Evolutionary conservation across 2,888 invertebrate species (phyloP).

Genomic region (Acronicta leporina): DNA sequence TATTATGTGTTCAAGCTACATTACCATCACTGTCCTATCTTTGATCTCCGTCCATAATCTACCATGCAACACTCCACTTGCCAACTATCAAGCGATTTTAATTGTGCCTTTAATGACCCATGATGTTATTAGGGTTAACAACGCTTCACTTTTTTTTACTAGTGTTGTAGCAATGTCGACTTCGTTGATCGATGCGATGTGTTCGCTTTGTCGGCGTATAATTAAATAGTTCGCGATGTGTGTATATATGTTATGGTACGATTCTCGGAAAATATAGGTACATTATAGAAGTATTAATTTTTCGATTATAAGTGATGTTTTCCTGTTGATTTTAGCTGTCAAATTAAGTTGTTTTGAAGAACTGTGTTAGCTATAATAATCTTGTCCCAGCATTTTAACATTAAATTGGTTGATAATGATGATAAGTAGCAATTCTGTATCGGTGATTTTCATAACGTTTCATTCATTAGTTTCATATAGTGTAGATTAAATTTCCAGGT

Average conservation of each 20-base stretch:
- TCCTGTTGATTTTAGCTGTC: constrained; percentile 28
- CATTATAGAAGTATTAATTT: constrained; percentile 36
- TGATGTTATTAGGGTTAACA: constrained; percentile 64
- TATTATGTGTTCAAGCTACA: constrained; percentile 41
- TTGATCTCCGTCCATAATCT: constrained; percentile 45
- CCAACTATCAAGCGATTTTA: constrained; percentile 56
- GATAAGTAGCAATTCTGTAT: too few species aligned
- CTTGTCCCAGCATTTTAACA: too few species aligned
- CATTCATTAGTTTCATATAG: too few species aligned
- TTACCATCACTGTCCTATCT: constrained; percentile 38
- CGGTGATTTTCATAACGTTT: too few species aligned
- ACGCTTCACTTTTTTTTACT: constrained; percentile 52
- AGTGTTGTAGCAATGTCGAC: constrained; percentile 59
- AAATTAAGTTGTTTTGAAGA: constrained; percentile 16
- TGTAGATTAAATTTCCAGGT: too few species aligned
- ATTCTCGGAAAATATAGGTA: constrained; percentile 43
- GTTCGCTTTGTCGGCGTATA: constrained; percentile 75
- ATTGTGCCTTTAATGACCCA: constrained; percentile 66
- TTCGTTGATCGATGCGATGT: constrained; percentile 73
- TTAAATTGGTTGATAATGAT: too few species aligned
- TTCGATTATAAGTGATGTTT: constrained; percentile 35
- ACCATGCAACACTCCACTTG: constrained; percentile 55
- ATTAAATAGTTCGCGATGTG: constrained; percentile 67
- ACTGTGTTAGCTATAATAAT: constrained; percentile 7
- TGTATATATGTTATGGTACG: constrained; percentile 32